Base-by-base conservation (phyloP, 2,888 invertebrate genomes). In the Notodonta ziczac region DNA sequence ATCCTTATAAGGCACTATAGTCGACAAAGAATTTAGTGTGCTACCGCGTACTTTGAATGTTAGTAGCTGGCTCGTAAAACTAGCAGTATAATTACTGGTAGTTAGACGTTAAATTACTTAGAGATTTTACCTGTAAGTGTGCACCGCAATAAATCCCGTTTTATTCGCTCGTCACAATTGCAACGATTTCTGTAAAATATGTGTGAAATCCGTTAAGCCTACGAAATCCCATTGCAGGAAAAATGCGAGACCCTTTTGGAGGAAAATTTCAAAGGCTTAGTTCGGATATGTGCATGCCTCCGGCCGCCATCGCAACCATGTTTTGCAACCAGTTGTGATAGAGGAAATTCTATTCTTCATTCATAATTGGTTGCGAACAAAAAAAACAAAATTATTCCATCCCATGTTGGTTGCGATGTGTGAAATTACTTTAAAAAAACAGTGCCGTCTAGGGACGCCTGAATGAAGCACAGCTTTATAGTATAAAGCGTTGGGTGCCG, bases 171-270 rank as follows among this genome's bases (percentile, higher is more conserved):
- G 48, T 46, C 51, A 13, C 60, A 51, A 61, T 57, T 62, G 53
- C 14, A 56, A 16, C 57, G 62, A 66, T 51, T 68, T 62, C 66
- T 70, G 74, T 72, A 72, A 73, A 78, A 78, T 82, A 84, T 81
- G 84, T 81, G 85, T 88, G 86, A 86, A 86, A 88, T 86, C 86
- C 85, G 72, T 76, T 90, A 89, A 90, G 82, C 86, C 83, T 80
- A 76, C 79, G 80, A 88, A 88, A 88, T 85, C 86, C 87, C 74
- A 78, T 85, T 72, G 77, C 79, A 81, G 76, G 80, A 80, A 81
- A 79, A 77, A 83, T 62, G 56, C 58, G 59, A 46, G 61, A n/a
- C 56, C 42, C 57, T 56, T 65, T 83, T 83, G 2, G 40, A 40
- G 35, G 54, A 55, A 39, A 39, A 40, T 40, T 55, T 55, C 55